These are phyloP conservation scores for Anastrepha ludens DNA, from an alignment of 1,140 invertebrate species.

Conservation along the genomic window DNA sequence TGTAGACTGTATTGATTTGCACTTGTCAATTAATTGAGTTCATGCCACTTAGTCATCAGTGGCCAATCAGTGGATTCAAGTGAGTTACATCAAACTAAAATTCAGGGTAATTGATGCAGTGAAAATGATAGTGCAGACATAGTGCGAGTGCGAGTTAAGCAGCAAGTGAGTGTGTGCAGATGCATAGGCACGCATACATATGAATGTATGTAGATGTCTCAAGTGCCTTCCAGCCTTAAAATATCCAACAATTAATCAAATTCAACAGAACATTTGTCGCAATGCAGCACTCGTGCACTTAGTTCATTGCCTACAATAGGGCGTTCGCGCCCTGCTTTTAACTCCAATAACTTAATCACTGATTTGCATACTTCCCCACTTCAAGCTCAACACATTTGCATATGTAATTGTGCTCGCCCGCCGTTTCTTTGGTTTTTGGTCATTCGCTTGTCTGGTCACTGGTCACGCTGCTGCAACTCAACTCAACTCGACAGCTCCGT, in stretches of 20 bases:
- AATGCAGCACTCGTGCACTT: neutral
- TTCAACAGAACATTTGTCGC: neutral
- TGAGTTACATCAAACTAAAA: neutral
- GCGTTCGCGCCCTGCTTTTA: neutral
- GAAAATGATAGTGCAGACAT: neutral
- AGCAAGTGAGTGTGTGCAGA: too few relatives aligned
- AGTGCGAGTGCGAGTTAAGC: too few relatives aligned
- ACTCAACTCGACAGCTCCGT: neutral
- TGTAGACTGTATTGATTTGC: neutral
- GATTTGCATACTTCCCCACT: too few relatives aligned
- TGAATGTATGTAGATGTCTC: too few relatives aligned
- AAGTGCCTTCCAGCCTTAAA: neutral
- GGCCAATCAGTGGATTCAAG: neutral
- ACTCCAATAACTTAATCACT: too few relatives aligned
- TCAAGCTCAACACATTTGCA: neutral
- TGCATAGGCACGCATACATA: too few relatives aligned
- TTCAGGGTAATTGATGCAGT: neutral
- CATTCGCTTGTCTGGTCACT: neutral
- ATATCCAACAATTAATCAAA: neutral
- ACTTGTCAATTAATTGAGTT: slow-evolving; percentile 22
- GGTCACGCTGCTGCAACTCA: too few relatives aligned
- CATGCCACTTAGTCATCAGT: neutral
- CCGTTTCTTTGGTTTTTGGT: neutral
- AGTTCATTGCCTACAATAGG: neutral
- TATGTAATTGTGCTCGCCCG: neutral